phyloP scores from a whole-genome alignment of 2,797 vertebrate genomes.

The Coilia nasus region DNA sequence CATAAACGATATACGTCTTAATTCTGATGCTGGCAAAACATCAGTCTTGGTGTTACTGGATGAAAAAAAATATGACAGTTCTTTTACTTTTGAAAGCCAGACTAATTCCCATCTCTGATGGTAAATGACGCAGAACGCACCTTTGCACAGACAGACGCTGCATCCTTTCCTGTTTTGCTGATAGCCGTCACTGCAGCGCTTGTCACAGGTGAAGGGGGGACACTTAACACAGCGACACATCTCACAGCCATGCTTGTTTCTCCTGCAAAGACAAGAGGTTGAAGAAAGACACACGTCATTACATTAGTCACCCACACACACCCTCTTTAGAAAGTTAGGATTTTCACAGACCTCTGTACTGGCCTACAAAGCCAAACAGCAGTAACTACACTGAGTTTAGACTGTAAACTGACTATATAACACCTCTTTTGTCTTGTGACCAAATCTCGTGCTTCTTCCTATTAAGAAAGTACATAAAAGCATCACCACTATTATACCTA shows the following conservation, averaged over 20 bases:
- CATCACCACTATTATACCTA: too few species aligned
- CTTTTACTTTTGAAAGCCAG: not conserved
- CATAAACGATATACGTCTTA: too few species aligned
- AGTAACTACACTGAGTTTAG: too few species aligned
- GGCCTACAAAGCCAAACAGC: too few species aligned
- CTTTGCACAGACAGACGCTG: constrained; percentile 80
- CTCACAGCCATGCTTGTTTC: constrained; percentile 83
- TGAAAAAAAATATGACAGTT: not conserved
- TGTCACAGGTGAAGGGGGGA: constrained; percentile 81
- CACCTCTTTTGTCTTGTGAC: too few species aligned
- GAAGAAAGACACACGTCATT: not conserved
- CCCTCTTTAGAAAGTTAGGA: not conserved
- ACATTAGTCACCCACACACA: constrained; percentile 36
- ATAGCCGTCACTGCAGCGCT: constrained; percentile 76
- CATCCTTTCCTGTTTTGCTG: constrained; percentile 80
- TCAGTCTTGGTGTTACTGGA: too few species aligned
- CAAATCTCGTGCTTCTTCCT: too few species aligned
- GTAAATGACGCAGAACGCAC: constrained; percentile 55
- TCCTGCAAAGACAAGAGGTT: constrained; percentile 60
- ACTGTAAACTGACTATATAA: too few species aligned
- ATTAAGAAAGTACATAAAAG: too few species aligned
- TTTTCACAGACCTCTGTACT: too few species aligned
- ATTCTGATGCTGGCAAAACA: too few species aligned
- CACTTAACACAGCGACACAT: constrained; percentile 84
- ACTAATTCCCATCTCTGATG: not conserved